Evolutionary conservation across 2,888 invertebrate genomes (phyloP), one percentile per base, ranked within the genome.

Genomic region (Platycnemis pennipes): DNA sequence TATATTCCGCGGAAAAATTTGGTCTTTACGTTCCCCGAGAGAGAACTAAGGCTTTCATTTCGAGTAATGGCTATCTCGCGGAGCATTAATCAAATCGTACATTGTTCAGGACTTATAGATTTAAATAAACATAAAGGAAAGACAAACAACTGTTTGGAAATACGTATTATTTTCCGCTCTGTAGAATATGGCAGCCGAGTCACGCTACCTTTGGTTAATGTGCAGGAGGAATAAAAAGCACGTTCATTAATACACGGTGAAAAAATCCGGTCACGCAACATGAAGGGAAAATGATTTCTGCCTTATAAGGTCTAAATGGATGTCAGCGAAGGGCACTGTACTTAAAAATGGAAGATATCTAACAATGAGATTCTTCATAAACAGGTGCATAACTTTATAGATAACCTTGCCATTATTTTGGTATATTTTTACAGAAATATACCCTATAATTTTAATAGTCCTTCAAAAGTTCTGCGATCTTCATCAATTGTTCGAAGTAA

Each of bases 101-200:
- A 77, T 77, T 77, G 37, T 77, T 77, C 37, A 1, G 77, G 31
- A 37, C 31, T 77, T 77, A 77, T 77, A 37, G 77, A 77, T 77
- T 77, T 77, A 77, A 77, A 77, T 77, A 77, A 77, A 77, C 77
- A 77, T 77, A 37, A 77, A 77, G 77, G 77, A 77, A 77, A 77
- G 77, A 77, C 77, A 77, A 77, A 77, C 37, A 77, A 77, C 77
- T 77, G 77, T 77, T 77, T 77, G 37, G 77, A 77, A 77, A 77
- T 37, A 37, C 31, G 77, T 77, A 77, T 77, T 77, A 77, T 77
- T 77, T 77, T 77, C 77, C 77, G 77, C 77, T 77, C 77, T 37
- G 37, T 37, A 37, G 77, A 37, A 37, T 37, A 37, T 3, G 77
- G 77, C 37, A 77, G 37, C 13, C 4, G 77, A 77, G 77, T 77